Evolutionary conservation across 2,888 invertebrate species (phyloP).

Genomic region (Sisyra terminalis): DNA sequence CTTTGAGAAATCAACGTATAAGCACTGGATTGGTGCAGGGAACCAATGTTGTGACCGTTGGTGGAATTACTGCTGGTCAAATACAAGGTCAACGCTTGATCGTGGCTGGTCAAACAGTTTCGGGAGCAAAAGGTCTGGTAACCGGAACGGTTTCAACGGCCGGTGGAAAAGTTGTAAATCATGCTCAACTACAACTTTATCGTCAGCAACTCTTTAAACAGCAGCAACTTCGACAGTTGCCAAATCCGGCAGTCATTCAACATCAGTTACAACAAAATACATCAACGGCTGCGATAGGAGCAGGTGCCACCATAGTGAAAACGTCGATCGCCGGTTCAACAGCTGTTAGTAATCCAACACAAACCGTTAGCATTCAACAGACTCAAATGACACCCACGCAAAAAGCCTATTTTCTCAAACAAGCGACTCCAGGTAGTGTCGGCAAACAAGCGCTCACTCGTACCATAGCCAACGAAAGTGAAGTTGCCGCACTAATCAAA

Average conservation of each 20-base stretch:
- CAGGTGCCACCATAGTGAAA: constrained; percentile 11
- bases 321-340: not conserved
- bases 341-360: constrained; percentile 1
- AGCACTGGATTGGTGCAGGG: constrained; percentile 13
- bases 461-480: constrained; percentile 31
- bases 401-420: constrained; percentile 21
- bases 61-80: constrained; percentile 29
- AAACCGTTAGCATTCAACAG: constrained; percentile 7
- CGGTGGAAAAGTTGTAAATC: constrained; percentile 33
- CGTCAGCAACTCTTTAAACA: constrained; percentile 35
- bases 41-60: constrained; percentile 11
- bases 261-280: constrained; percentile 14
- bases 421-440: constrained; percentile 22
- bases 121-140: constrained; percentile 4
- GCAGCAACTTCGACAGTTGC: constrained; percentile 22
- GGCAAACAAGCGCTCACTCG: constrained; percentile 21
- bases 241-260: constrained; percentile 20
- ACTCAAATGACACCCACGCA: constrained; percentile 6
- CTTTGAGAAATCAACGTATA: constrained; percentile 12
- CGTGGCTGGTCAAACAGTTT: constrained; percentile 19
- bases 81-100: constrained; percentile 36
- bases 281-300: constrained; percentile 3
- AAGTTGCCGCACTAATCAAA: constrained; percentile 34
- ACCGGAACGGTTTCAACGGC: constrained; percentile 21
- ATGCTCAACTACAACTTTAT: constrained; percentile 41